These are phyloP conservation scores for Glossosoma conforme DNA, from an alignment of 1,140 invertebrate species.

Conservation along the genomic window DNA sequence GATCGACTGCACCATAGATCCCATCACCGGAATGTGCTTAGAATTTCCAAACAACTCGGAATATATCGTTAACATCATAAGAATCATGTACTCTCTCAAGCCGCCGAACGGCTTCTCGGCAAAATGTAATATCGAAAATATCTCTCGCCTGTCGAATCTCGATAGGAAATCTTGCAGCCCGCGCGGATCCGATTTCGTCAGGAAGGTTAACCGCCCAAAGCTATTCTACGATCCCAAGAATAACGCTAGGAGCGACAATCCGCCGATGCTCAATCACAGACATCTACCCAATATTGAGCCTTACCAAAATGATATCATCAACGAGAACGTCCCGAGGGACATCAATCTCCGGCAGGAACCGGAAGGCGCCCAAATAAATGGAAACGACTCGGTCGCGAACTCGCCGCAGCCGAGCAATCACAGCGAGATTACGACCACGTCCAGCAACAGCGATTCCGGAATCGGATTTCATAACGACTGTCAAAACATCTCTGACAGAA, in stretches of 20 bases:
- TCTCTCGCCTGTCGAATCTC: conserved; percentile 42
- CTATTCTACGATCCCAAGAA: conserved; percentile 28
- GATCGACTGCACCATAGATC: conserved; percentile 69
- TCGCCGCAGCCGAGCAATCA: conserved; percentile 79
- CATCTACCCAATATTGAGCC: conserved; percentile 4
- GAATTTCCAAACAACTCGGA: conserved; percentile 89
- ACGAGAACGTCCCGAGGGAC: conserved; percentile 18
- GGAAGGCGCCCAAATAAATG: conserved; percentile 30
- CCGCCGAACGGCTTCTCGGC: conserved; percentile 42
- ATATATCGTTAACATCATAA: conserved; percentile 71
- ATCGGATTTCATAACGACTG: conserved; percentile 88
- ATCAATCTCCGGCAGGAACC: conserved; percentile 26
- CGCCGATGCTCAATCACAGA: conserved; percentile 5
- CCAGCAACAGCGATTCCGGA: conserved; percentile 91
- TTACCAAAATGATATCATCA: conserved; percentile 11
- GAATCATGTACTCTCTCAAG: conserved; percentile 61
- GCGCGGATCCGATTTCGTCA: conserved; percentile 22
- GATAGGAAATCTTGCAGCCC: conserved; percentile 22
- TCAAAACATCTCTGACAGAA: conserved; percentile 73
- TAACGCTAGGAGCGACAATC: conserved; percentile 30
- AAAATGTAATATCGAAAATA: conserved; percentile 39
- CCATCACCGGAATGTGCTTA: conserved; percentile 64
- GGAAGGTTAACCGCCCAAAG: conserved; percentile 25
- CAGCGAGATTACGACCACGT: conserved; percentile 76
- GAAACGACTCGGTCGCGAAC: conserved; percentile 51